Percentiles rank a stretch among this genome's conserved stretches.
Conservation (phyloP, 2,113 vertebrate genomes). For the Rhombomys opimus region DNA sequence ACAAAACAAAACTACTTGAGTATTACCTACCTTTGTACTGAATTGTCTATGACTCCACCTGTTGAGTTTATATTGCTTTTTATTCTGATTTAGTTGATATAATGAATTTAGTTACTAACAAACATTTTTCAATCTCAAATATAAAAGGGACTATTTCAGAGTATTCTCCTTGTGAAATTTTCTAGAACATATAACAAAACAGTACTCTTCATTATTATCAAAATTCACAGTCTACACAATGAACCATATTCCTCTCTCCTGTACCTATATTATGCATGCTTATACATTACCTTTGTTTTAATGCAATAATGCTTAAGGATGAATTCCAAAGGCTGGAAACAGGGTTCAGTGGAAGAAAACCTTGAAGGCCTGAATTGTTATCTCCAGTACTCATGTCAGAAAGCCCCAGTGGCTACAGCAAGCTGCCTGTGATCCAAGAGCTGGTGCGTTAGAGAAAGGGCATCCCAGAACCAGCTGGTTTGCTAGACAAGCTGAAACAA, state of each 20-base stretch:
- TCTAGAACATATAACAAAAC: background rate
- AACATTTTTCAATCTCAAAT: background rate
- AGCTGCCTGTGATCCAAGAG: background rate
- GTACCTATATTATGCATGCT: no score
- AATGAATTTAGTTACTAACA: background rate
- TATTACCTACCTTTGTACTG: background rate
- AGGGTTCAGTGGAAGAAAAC: background rate
- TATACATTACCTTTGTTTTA: background rate
- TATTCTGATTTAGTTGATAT: background rate
- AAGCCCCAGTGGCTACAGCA: background rate
- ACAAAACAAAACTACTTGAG: background rate
- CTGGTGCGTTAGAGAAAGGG: background rate
- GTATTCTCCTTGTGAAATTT: background rate
- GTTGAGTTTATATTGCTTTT: background rate
- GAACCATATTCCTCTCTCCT: background rate
- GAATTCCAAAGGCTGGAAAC: background rate
- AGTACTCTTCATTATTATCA: background rate
- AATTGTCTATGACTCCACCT: background rate
- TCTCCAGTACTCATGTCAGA: background rate
- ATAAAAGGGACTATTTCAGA: background rate
- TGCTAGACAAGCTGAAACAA: background rate
- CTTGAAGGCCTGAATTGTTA: background rate
- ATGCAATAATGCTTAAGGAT: background rate
- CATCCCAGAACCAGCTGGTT: background rate
- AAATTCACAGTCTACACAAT: background rate